A percentile compares a stretch with the other conserved stretches of the same genome.
Evolutionary conservation across 1,140 invertebrate genomes (phyloP).

Genomic region (Mylabris phalerata): DNA sequence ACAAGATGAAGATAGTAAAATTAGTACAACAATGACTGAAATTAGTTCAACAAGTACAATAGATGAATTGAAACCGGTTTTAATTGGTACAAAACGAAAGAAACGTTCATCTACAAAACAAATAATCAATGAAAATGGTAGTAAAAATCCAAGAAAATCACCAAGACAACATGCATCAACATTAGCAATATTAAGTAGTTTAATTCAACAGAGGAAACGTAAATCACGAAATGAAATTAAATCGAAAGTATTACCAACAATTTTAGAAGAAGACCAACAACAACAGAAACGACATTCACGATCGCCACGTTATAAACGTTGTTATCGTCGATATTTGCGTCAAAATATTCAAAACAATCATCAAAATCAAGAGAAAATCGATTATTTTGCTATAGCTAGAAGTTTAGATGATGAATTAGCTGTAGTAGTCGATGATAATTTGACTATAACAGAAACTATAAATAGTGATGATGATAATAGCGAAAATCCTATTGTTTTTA

Average conservation of each 20-base stretch:
- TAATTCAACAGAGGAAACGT: conserved; percentile 50
- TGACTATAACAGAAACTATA: no score
- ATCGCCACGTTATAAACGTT: no score
- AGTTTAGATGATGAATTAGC: conserved; percentile 5
- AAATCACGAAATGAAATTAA: conserved; percentile 14
- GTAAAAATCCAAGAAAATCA: conserved; percentile 68
- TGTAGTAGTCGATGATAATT: background rate
- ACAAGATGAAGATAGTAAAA: conserved; percentile 30
- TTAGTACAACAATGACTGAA: conserved; percentile 14
- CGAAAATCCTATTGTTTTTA: no score
- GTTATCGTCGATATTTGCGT: no score
- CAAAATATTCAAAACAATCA: background rate
- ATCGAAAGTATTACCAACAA: background rate
- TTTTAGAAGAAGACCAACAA: no score
- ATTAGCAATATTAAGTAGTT: conserved; percentile 66
- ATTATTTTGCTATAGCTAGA: conserved; percentile 7
- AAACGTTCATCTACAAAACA: conserved; percentile 14
- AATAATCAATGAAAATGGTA: conserved; percentile 18
- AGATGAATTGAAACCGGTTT: conserved; percentile 16
- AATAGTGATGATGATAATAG: no score
- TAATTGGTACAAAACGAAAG: conserved; percentile 12
- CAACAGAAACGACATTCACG: no score
- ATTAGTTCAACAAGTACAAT: conserved; percentile 13
- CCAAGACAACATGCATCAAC: conserved; percentile 79
- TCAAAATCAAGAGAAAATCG: conserved; percentile 5